Base-by-base conservation (phyloP, 2,113 vertebrate species). In the Casuarius casuarius region DNA sequence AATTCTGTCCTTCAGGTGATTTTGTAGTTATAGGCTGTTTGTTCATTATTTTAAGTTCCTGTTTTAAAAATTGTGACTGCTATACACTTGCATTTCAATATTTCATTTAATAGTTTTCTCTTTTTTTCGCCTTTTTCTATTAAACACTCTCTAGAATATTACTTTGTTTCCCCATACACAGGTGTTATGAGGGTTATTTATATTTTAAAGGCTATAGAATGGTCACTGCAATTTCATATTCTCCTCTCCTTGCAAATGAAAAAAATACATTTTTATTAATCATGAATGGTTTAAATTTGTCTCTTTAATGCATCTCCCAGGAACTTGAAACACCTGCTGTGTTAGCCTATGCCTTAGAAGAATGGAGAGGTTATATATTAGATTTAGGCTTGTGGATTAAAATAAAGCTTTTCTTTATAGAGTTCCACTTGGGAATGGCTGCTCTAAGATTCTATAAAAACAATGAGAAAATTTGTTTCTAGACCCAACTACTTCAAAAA, bases 311-410 rank as follows among this genome's bases (percentile, higher is more conserved):
- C 71, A 92, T 97, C 96, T 96, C 85, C 20, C 74, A 89, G 95
- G 94, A 81, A 96, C 96, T 89, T 44, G 84, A 96, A 92, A 92
- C 95, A 97, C 97, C 97, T 98, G 92, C 65, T 97, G 46, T 74
- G 67, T 71, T 92, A 80, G 73, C 80, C 58, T 95, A 75, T 92
- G 65, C 29, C 59, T 94, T 96, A 97, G 76, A 97, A 92, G 75
- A 95, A 92, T 26, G 18, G 51, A 71, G 59, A 90, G 17, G 68
- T 51, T 96, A 58, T 75, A 72, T 95, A 94, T 87, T 91, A 93
- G 48, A 79, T 40, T 94, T 84, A 95, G 67, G 38, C 35, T 83
- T 87, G 56, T 66, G 44, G 54, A 90, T 92, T 94, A 89, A 96
- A 96, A 92, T 84, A 92, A 94, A 94, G 44, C 20, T 83, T 96